Evolutionary conservation across 2,113 vertebrate genomes (phyloP), one percentile per base, ranked within the genome.

Genomic region (Gallinago paraguaiae): DNA sequence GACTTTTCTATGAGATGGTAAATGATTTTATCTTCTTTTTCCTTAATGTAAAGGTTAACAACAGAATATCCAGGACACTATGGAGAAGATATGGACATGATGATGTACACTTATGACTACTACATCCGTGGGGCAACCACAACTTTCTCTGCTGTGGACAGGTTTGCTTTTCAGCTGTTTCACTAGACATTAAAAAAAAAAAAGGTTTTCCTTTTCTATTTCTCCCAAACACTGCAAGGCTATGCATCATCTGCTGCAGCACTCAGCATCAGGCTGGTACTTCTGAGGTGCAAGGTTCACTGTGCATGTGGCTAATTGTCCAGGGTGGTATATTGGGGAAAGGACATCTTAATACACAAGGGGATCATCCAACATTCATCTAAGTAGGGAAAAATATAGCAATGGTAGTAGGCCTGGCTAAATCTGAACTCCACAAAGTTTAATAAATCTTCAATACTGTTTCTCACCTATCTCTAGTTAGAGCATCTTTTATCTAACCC

Each of bases 91-190:
- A 99, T 97, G 43, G 99, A 99, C 96, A 97, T 99, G 98, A 97
- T 99, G 43, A 95, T 99, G 92, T 99, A 99, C 17, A 97, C 95
- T 79, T 99, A 99, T 0, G 99, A 99, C 64, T 98, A 99, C 91
- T 99, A 99, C 70, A 99, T 99, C 90, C 98, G 99, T 31, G 99
- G 99, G 31, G 99, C 99, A 70, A 98, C 99, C 61, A 99, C 99
- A 91, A 99, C 99, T 31, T 99, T 99, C 97, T 99, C 98, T 31
- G 98, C 98, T 33, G 99, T 99, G 70, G 97, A 99, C 60, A 99
- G 99, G 99, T 99, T 95, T 97, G 98, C 3, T 93, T 94, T 85
- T 82, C 46, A 37, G 50, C 13, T 84, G 23, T 82, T 90, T 61
- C 16, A 56, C 15, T 74, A 54, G 53, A 30, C 53, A 30, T 30